These are phyloP conservation scores for Hemaris fuciformis DNA, from an alignment of 2,888 invertebrate genomes.

Conservation along the genomic window DNA sequence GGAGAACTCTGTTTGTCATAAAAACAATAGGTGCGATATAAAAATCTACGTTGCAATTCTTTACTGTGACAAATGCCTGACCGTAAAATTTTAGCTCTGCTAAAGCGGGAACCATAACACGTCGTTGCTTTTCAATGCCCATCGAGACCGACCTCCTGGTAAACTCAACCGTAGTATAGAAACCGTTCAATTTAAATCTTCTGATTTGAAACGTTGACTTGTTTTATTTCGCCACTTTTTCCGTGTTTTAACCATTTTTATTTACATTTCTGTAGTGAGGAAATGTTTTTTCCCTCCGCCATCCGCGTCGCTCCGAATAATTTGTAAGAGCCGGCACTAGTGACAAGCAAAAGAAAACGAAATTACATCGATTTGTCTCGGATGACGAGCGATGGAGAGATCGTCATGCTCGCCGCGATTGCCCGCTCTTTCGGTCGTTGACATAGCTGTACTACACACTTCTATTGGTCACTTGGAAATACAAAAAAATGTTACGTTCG, in stretches of 20 bases:
- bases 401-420: constrained; percentile 51
- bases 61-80: no score
- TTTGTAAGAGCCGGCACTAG: constrained; percentile 39
- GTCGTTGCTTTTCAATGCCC: no score
- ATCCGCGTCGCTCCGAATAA: neutral
- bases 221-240: neutral
- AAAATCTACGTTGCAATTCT: no score
- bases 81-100: no score
- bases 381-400: constrained; percentile 58
- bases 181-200: neutral
- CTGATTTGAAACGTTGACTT: neutral
- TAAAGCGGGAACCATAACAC: no score
- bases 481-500: constrained; percentile 5
- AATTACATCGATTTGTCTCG: constrained; percentile 66
- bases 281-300: neutral
- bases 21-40: no score
- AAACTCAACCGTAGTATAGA: neutral
- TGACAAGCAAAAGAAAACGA: constrained; percentile 51
- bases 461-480: constrained; percentile 27
- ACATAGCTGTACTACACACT: constrained; percentile 48
- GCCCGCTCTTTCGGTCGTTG: constrained; percentile 61
- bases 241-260: neutral
- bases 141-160: no score
- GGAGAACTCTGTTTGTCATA: no score
- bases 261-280: neutral